These are phyloP conservation scores for Callospermophilus lateralis DNA, from an alignment of 2,113 vertebrate species.

Conservation along the genomic window DNA sequence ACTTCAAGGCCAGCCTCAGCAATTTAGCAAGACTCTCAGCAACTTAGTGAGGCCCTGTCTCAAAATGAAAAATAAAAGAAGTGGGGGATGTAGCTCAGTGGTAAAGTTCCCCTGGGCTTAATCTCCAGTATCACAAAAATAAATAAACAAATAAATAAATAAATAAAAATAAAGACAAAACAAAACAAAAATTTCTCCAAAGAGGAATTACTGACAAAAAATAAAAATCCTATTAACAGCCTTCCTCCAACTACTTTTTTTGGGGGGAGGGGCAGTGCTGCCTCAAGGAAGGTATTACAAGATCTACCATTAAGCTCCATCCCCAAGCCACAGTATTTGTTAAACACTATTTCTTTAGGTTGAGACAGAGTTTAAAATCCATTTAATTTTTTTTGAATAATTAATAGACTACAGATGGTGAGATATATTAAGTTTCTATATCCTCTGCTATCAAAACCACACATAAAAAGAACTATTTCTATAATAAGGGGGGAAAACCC, in stretches of 20 bases:
- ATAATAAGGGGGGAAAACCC: not conserved
- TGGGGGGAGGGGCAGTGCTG: not conserved
- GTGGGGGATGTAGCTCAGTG: no score
- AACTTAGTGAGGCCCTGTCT: no score
- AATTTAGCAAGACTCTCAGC: no score
- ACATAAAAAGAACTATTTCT: conserved; percentile 15
- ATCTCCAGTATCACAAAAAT: no score
- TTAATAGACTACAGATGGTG: not conserved
- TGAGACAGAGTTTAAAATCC: conserved; percentile 27
- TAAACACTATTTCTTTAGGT: conserved; percentile 25
- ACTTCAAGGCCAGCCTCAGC: no score
- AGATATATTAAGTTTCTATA: conserved; percentile 15
- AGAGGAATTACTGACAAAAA: no score
- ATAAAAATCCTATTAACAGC: not conserved
- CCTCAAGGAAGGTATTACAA: not conserved
- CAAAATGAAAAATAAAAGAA: no score
- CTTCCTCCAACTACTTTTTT: not conserved
- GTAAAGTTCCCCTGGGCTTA: no score
- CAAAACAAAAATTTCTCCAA: no score
- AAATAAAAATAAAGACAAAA: no score
- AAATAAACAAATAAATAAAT: no score
- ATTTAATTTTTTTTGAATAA: conserved; percentile 32
- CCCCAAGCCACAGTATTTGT: not conserved
- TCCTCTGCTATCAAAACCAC: not conserved
- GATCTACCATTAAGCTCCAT: not conserved